Conservation (phyloP, 2,113 vertebrate species). For the Hypomesus transpacificus region DNA sequence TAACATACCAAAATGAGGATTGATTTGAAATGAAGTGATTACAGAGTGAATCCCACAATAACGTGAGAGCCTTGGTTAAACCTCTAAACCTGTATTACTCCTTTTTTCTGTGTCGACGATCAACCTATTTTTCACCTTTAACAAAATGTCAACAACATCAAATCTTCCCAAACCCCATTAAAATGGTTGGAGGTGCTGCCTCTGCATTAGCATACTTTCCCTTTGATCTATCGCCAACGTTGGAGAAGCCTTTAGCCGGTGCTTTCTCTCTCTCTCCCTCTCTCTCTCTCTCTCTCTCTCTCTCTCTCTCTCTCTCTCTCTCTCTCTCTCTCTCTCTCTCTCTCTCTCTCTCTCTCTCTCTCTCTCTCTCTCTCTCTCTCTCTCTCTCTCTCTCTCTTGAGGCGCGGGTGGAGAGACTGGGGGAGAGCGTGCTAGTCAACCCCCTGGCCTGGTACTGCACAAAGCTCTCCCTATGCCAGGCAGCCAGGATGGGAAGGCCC, state of each 20-base stretch:
- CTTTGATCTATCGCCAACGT: conserved; percentile 37
- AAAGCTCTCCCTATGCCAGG: conserved; percentile 44
- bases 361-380: conserved; percentile 13
- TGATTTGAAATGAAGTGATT: not conserved
- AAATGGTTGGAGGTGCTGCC: conserved; percentile 8
- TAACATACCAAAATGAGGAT: not conserved
- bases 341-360: conserved; percentile 19
- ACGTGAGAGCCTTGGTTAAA: too few relatives aligned
- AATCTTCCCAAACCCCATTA: conserved; percentile 12
- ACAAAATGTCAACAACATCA: conserved; percentile 1
- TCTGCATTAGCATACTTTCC: conserved; percentile 13
- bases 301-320: conserved; percentile 1
- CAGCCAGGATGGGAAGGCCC: conserved; percentile 30
- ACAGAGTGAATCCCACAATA: not conserved
- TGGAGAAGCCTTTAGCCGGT: conserved; percentile 11
- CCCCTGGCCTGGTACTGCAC: conserved; percentile 23
- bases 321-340: conserved; percentile 22
- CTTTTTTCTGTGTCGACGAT: not conserved
- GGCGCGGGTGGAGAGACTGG: too few relatives aligned
- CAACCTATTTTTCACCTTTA: conserved; percentile 1
- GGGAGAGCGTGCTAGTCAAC: not conserved
- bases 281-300: conserved; percentile 1
- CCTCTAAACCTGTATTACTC: not conserved
- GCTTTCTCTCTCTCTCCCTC: conserved; percentile 28
- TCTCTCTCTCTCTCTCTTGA: too few relatives aligned